phyloP scores from a whole-genome alignment of 2,888 invertebrate species.

The Blera fallax region DNA sequence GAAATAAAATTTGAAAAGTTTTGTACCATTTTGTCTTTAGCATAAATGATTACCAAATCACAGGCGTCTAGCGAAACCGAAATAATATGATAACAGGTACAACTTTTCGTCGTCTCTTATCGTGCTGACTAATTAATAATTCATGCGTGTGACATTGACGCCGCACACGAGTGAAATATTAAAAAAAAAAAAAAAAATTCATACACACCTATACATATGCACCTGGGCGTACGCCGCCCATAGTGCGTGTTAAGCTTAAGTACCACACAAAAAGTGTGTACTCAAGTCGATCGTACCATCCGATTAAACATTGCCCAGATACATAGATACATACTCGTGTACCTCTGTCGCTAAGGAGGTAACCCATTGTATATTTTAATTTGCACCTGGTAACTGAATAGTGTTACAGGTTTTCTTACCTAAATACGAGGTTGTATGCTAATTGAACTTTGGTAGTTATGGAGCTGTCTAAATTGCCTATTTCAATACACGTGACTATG shows the following conservation, averaged over 20 bases:
- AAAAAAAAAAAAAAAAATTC: neutral
- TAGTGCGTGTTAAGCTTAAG: constrained; percentile 40
- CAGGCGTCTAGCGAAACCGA: constrained; percentile 3
- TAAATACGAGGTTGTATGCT: constrained; percentile 29
- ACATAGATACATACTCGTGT: too few species aligned
- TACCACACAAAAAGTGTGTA: constrained; percentile 14
- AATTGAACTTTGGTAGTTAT: constrained; percentile 27
- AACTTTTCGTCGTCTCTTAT: constrained; percentile 12
- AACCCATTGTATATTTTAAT: constrained; percentile 28
- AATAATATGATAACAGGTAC: constrained; percentile 19
- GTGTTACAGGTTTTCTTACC: neutral
- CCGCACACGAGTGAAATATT: constrained; percentile 42
- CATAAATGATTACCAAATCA: constrained; percentile 7
- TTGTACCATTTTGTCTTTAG: neutral
- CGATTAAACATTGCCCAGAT: constrained; percentile 35
- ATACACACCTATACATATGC: neutral
- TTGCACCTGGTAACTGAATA: constrained; percentile 28
- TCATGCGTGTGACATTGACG: constrained; percentile 62
- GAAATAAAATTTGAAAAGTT: neutral
- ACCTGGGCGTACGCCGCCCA: neutral
- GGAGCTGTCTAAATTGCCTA: neutral
- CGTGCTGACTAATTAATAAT: constrained; percentile 63
- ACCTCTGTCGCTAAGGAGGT: constrained; percentile 47
- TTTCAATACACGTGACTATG: constrained; percentile 14
- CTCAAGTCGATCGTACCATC: constrained; percentile 52